Percentiles rank a stretch among this genome's conserved stretches.
These are phyloP conservation scores for Orchestia grillus DNA, from an alignment of 1,140 invertebrate species.

Conservation along the genomic window DNA sequence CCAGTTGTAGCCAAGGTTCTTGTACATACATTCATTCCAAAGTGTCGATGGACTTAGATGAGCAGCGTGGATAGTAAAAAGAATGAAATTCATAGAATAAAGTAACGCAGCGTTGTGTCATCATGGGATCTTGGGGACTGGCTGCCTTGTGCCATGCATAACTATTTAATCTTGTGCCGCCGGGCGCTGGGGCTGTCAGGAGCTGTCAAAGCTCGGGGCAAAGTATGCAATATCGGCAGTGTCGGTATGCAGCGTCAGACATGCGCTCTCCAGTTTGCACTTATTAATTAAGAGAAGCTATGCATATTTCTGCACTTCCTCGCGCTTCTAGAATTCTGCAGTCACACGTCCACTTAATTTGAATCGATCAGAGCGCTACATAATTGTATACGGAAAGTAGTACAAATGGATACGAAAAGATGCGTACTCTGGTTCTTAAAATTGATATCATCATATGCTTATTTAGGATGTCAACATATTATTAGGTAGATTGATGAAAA, in stretches of 20 bases:
- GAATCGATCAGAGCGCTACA: neutral
- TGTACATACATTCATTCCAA: no score
- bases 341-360: neutral
- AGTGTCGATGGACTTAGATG: no score
- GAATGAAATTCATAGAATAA: no score
- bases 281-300: conserved; percentile 42
- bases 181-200: neutral
- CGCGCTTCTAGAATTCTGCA: neutral
- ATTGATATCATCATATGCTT: no score
- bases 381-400: neutral
- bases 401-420: no score
- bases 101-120: neutral
- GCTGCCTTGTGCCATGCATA: conserved; percentile 11
- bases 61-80: no score
- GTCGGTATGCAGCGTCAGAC: neutral
- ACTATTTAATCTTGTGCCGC: conserved; percentile 8
- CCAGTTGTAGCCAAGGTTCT: no score
- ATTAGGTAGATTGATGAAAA: no score
- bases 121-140: neutral
- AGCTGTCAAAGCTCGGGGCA: conserved; percentile 20
- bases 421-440: no score
- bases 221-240: conserved; percentile 47
- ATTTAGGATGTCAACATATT: no score
- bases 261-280: conserved; percentile 10
- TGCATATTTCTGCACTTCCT: conserved; percentile 1